Evolutionary conservation across 2,113 vertebrate genomes (phyloP).

Genomic region (Malurus elegans): DNA sequence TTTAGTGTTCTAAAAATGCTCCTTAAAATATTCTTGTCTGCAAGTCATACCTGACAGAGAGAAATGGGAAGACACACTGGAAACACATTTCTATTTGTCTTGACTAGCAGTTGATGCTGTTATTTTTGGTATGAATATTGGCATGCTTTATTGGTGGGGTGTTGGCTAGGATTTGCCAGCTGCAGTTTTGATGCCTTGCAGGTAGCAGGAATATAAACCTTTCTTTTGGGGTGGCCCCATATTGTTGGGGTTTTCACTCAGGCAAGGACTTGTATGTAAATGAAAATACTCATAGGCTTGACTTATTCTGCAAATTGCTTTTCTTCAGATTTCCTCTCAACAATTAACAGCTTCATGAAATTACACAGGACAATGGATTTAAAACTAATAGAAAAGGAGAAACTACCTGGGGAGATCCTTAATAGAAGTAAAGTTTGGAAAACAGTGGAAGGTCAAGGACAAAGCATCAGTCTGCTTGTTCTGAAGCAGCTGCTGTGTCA

Average conservation of each 20-base stretch:
- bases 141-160: not conserved
- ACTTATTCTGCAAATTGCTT: not conserved
- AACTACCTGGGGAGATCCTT: not conserved
- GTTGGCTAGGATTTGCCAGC: not conserved
- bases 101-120: not conserved
- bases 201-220: not conserved
- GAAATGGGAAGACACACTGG: not conserved
- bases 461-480: not conserved
- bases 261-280: not conserved
- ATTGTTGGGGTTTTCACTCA: not conserved
- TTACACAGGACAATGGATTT: not conserved
- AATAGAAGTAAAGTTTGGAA: not conserved
- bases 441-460: not conserved
- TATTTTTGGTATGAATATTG: not conserved
- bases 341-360: not conserved
- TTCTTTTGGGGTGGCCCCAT: not conserved
- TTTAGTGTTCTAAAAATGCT: not conserved
- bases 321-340: not conserved
- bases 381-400: not conserved
- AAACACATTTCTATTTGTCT: not conserved
- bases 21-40: not conserved
- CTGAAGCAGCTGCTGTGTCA: slow-evolving; percentile 1
- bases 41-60: not conserved
- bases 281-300: not conserved
- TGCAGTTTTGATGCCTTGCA: not conserved